Evolutionary conservation across 2,888 invertebrate species (phyloP), one percentile per base, ranked within the genome.

Genomic region (Ophion slaviceki): DNA sequence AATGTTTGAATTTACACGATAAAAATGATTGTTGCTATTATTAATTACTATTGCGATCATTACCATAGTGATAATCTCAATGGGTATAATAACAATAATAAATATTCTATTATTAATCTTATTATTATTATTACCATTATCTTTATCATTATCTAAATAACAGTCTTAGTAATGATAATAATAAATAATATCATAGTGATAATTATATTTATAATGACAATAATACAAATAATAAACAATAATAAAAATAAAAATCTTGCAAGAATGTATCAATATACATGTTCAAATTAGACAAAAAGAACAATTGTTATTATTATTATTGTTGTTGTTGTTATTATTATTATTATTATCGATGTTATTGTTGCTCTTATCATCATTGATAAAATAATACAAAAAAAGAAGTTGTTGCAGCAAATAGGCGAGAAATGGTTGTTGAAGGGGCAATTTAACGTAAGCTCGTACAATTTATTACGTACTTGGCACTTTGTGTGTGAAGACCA

Each of bases 401-500:
- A 3, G 53, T 5, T 11, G 53, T 4, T 17, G 17, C 53, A 14
- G 53, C 17, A 14, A 17, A 53, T 14, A 53, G 5, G 53, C 5
- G 53, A 53, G 14, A 53, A 53, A 53, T 14, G 14, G 17, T 17
- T 2, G 14, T 53, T 53, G 53, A 2, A 53, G 5, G 2, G 53
- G 53, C 11, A 17, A 53, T 53, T 53, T 17, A 3, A 14, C 14
- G 0, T 17, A 17, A 14, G 14, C 53, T 53, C 53, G 53, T 17
- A 53, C 11, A 53, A 53, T 14, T 2, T 17, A 5, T 74, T 64
- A 71, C 87, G 20, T 89, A 93, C 93, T 92, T 92, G 80, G 93
- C 91, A 86, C 92, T 93, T 53, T 93, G 90, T 7, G 92, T 91
- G 64, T 92, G 91, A 28, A 92, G 89, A 71, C 91, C 91, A 77